These are phyloP conservation scores for Echeneis naucrates DNA, from an alignment of 2,797 vertebrate genomes.

Conservation along the genomic window DNA sequence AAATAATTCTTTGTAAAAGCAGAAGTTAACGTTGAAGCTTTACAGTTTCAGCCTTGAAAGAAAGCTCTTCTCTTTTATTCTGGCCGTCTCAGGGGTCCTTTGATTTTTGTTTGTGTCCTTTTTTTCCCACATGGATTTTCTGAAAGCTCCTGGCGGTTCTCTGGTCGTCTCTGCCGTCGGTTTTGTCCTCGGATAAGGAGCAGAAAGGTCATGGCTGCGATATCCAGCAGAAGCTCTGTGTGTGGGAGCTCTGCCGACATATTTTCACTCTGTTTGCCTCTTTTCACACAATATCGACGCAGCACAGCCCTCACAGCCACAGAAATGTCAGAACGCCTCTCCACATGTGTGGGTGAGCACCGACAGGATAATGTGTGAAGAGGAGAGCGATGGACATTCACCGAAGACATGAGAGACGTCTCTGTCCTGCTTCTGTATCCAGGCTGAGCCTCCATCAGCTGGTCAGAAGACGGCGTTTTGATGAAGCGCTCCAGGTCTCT, in stretches of 20 bases:
- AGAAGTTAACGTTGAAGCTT: background rate
- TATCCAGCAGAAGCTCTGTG: constrained; percentile 50
- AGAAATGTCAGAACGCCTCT: constrained; percentile 49
- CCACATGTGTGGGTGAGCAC: constrained; percentile 30
- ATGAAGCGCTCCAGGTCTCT: background rate
- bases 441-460: constrained; percentile 1
- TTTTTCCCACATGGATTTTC: constrained; percentile 58
- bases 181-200: constrained; percentile 35
- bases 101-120: constrained; percentile 32
- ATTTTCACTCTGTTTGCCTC: constrained; percentile 44
- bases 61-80: constrained; percentile 35
- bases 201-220: constrained; percentile 63
- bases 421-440: background rate
- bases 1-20: background rate
- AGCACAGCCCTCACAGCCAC: constrained; percentile 6
- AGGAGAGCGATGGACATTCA: too few species aligned
- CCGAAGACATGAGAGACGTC: background rate
- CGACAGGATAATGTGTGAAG: constrained; percentile 21
- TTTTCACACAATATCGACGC: constrained; percentile 48
- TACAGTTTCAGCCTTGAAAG: background rate
- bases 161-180: constrained; percentile 13
- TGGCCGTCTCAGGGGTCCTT: constrained; percentile 40
- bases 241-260: constrained; percentile 41
- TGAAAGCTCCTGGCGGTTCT: constrained; percentile 43
- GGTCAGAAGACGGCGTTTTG: background rate